Conservation (phyloP, 2,113 vertebrate species). For the Phycodurus eques region DNA sequence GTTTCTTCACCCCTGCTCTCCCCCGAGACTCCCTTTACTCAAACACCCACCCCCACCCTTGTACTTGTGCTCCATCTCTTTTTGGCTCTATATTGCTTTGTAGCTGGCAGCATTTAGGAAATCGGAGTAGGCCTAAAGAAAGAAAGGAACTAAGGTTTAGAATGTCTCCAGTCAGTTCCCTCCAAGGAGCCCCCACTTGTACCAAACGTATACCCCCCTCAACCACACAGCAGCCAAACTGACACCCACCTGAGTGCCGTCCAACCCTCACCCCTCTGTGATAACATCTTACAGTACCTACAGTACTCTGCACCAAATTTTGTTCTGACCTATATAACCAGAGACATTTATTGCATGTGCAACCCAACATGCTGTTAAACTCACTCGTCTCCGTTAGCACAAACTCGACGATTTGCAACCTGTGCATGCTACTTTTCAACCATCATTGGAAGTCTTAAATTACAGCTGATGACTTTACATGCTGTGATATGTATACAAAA, state of each 20-base stretch:
- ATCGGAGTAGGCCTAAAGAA: conserved; percentile 56
- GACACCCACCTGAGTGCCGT: conserved; percentile 4
- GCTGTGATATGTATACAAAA: neutral
- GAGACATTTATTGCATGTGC: neutral
- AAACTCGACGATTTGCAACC: neutral
- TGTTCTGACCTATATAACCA: neutral
- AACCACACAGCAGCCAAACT: conserved; percentile 19
- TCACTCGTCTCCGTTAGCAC: neutral
- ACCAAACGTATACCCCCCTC: conserved; percentile 20
- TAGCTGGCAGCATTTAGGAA: conserved; percentile 62
- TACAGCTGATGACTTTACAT: neutral
- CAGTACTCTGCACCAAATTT: neutral
- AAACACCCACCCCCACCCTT: conserved; percentile 13
- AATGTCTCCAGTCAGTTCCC: conserved; percentile 44
- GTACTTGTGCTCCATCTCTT: conserved; percentile 32
- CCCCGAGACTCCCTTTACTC: conserved; percentile 14
- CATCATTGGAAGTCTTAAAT: neutral
- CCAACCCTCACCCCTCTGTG: neutral
- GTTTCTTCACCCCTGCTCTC: neutral
- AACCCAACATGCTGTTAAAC: neutral
- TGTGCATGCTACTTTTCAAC: neutral
- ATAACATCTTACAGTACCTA: conserved; percentile 19
- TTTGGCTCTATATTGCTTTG: conserved; percentile 48
- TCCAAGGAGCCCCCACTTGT: conserved; percentile 27
- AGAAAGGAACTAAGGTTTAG: conserved; percentile 50